Evolutionary conservation across 2,113 vertebrate genomes (phyloP), one percentile per base, ranked within the genome.

Genomic region (Pleuronectes platessa): DNA sequence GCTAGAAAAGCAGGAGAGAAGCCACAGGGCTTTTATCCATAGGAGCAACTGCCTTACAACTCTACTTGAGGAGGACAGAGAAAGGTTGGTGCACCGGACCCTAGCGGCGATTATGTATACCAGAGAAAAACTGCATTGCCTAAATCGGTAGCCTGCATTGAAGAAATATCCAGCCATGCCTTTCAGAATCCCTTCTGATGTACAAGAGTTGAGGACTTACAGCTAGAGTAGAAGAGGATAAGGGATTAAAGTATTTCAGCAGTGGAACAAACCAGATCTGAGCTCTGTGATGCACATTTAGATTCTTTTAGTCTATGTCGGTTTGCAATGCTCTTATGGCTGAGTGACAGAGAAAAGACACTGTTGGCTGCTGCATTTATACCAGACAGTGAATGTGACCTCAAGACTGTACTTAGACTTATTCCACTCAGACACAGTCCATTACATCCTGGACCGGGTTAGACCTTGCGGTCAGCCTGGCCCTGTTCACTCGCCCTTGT

Each of bases 1-100:
- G 74, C 88, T 97, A 66, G 95, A 95, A 60, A 95, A 96, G 66
- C 95, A 96, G 81, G 95, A 96, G 86, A 94, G 84, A 86, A 96
- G 94, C 79, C 95, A 97, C 74, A 87, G 78, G 69, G 93, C 94
- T 75, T 96, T 96, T 6, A 91, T 94, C 92, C 91, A 94, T 56
- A 95, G 94, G 92, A 97, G 92, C 6, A 94, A 95, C 66, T 92
- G 94, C 81, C 95, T 96, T 69, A 95, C 93, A 81, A 87, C 90
- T 70, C 87, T 96, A 83, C 85, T 97, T 86, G 95, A 96, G 92
- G 94, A 96, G 87, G 96, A 98, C 89, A 91, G 94, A 73, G 93
- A 96, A 94, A 96, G 96, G 96, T 97, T 93, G 91, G 95, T 83
- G 71, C 55, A 82, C 18, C 49, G 26, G 53, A 78, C 27, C 49